Base-by-base conservation (phyloP, 2,797 vertebrate genomes). In the Squalus acanthias region DNA sequence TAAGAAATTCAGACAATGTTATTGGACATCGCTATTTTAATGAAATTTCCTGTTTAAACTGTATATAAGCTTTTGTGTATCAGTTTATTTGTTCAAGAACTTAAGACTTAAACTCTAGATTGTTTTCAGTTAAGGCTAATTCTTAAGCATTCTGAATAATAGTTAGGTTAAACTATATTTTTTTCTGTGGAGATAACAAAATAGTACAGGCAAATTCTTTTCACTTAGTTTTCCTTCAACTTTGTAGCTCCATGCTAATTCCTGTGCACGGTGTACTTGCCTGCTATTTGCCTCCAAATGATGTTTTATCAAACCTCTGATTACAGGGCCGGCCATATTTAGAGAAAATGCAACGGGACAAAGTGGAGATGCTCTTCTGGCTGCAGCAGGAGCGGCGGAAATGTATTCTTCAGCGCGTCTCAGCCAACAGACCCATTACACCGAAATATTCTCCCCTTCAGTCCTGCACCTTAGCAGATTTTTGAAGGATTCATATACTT, bases 291-390 rank as follows among this genome's bases (percentile, higher is more conserved):
- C 65, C n/a, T 39, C 0, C 6, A 46, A 69, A 57, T 50, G 2
- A 76, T 76, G 50, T 53, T 92, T 65, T 33, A 33, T 65, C 89
- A 65, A 74, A 72, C 69, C 39, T 88, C 67, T 72, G 96, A 20
- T 97, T 96, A n/a, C 96, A 97, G 97, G 98, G 98, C 15, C 97
- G 97, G 39, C 97, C 97, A 2, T 98, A 98, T 96, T 70, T 96
- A 92, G 97, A 98, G 94, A 98, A 98, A 96, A 98, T 98, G 97
- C 97, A 98, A 12, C 97, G 97, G 88, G 98, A 98, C 96, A 97
- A 97, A 67, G 98, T 97, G 92, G 98, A 98, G 97, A 98, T 98
- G 98, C 97, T 98, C 0, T 98, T 98, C 96, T 97, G 97, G 96
- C 96, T 97, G 79, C 97, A 97, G 96, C 96, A 98, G 96, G 96